Evolutionary conservation across 2,888 invertebrate genomes (phyloP).

Genomic region (Antitype chi): DNA sequence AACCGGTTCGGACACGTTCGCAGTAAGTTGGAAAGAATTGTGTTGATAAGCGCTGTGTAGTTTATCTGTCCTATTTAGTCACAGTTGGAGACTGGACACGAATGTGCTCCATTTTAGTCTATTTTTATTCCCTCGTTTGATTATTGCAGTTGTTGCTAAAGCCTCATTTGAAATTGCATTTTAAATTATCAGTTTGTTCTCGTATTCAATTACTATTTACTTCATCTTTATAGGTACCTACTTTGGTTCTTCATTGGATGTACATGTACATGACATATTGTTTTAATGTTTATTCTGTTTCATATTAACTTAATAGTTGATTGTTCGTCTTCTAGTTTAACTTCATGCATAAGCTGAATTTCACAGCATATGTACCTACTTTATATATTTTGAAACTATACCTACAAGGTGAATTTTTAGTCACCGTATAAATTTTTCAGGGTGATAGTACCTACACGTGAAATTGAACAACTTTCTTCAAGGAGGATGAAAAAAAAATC

Average conservation of each 20-base stretch:
- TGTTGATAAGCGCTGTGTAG: slow-evolving; percentile 67
- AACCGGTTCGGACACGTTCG: slow-evolving; percentile 82
- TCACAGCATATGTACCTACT: no score
- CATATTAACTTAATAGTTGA: background rate
- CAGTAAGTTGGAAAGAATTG: slow-evolving; percentile 74
- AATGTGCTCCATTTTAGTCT: slow-evolving; percentile 55
- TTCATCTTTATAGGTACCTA: slow-evolving; percentile 5
- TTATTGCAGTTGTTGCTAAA: slow-evolving; percentile 41
- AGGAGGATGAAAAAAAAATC: no score
- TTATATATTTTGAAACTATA: background rate
- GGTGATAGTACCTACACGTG: no score
- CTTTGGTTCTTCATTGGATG: background rate
- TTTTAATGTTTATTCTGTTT: background rate
- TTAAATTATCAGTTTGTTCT: slow-evolving; percentile 36
- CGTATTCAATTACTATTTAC: slow-evolving; percentile 12
- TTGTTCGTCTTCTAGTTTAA: background rate
- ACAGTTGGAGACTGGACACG: slow-evolving; percentile 54
- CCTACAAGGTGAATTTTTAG: no score
- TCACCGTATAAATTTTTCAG: no score
- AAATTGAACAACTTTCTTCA: no score
- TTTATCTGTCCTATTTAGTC: slow-evolving; percentile 70
- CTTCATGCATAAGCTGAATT: no score
- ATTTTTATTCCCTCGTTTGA: slow-evolving; percentile 53
- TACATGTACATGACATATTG: background rate
- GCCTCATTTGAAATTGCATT: slow-evolving; percentile 33